phyloP scores from a whole-genome alignment of 2,797 vertebrate species.

The Crotalus adamanteus region DNA sequence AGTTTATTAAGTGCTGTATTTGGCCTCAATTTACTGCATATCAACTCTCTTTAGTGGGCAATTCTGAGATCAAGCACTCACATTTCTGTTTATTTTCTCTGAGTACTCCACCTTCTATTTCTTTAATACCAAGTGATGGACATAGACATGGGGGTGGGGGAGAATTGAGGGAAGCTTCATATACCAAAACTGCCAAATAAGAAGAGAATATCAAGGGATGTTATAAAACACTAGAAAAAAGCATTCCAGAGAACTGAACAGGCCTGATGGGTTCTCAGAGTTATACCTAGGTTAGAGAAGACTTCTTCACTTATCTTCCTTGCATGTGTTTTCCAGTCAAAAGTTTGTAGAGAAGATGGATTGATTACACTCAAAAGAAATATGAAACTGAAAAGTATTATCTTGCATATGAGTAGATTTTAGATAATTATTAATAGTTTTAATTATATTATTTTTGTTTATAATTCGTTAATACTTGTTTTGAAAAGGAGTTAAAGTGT shows the following conservation, averaged over 20 bases:
- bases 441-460: too few relatives aligned
- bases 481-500: too few relatives aligned
- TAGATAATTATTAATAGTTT: too few relatives aligned
- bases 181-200: neutral
- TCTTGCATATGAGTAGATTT: too few relatives aligned
- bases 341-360: too few relatives aligned
- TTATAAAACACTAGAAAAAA: neutral
- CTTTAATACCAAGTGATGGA: neutral
- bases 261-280: neutral
- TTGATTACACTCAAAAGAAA: too few relatives aligned
- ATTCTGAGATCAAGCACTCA: neutral
- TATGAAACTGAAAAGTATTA: too few relatives aligned
- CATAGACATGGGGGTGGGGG: too few relatives aligned
- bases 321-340: neutral
- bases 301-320: neutral
- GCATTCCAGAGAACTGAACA: neutral
- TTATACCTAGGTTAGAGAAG: neutral
- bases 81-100: neutral
- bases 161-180: neutral
- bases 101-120: neutral
- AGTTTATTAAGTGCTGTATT: neutral
- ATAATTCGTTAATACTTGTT: too few relatives aligned
- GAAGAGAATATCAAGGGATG: neutral
- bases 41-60: neutral
- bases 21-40: neutral